These are phyloP conservation scores for Amphimallon solstitiale DNA, from an alignment of 2,888 invertebrate species.

Conservation along the genomic window DNA sequence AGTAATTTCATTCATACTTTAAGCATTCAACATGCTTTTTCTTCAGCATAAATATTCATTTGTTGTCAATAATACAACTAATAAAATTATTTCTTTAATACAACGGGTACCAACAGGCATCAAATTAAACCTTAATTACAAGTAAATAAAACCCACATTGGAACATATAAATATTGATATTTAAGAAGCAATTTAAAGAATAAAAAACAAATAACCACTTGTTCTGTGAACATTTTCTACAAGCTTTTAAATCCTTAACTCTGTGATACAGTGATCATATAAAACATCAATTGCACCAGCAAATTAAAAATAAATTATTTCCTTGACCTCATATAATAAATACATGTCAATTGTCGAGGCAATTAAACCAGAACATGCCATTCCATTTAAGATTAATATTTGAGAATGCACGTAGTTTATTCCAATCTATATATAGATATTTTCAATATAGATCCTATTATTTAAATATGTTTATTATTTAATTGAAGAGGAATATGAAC, in stretches of 20 bases:
- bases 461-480: background rate
- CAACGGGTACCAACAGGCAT: too few relatives aligned
- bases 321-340: constrained; percentile 38
- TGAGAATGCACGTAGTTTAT: background rate
- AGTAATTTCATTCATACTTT: too few relatives aligned
- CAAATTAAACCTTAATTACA: too few relatives aligned
- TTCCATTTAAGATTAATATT: constrained; percentile 7
- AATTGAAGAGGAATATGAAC: constrained; percentile 42
- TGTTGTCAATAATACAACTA: too few relatives aligned
- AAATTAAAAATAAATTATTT: constrained; percentile 4
- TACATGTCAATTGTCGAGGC: constrained; percentile 16
- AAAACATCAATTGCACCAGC: background rate
- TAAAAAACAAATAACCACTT: too few relatives aligned
- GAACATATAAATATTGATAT: too few relatives aligned
- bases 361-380: constrained; percentile 3
- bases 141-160: too few relatives aligned
- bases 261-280: background rate
- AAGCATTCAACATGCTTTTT: too few relatives aligned
- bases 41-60: too few relatives aligned
- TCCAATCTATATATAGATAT: background rate
- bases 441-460: background rate
- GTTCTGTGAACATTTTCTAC: too few relatives aligned
- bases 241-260: background rate
- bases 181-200: too few relatives aligned
- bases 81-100: too few relatives aligned